These are phyloP conservation scores for Plecotus auritus DNA, from an alignment of 2,113 vertebrate genomes.

Conservation along the genomic window DNA sequence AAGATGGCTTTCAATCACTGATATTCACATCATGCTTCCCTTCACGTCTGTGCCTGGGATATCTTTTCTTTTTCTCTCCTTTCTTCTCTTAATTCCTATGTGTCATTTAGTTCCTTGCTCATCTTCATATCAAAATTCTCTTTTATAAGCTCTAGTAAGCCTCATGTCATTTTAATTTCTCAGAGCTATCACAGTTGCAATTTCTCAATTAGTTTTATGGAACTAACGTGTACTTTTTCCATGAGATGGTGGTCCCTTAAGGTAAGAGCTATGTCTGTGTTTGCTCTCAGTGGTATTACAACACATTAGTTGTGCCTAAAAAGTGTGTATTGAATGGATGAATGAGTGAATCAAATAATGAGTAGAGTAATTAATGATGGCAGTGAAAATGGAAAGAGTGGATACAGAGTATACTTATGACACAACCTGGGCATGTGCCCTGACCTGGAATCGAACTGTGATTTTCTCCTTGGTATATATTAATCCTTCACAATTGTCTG, in stretches of 20 bases:
- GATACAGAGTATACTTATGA: not conserved
- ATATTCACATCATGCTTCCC: not conserved
- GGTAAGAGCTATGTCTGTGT: not conserved
- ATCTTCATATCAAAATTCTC: not conserved
- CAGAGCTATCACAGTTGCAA: not conserved
- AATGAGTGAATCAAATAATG: not conserved
- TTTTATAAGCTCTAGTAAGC: not conserved
- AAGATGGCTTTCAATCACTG: not conserved
- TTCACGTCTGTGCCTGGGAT: not conserved
- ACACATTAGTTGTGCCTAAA: not conserved
- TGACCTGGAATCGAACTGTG: no score
- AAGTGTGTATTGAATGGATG: not conserved
- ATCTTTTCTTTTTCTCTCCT: not conserved
- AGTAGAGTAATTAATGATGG: not conserved
- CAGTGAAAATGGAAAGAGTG: not conserved
- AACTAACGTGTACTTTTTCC: not conserved
- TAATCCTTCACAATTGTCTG: not conserved
- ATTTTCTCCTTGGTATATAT: not conserved
- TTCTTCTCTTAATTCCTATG: not conserved
- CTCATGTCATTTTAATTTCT: not conserved
- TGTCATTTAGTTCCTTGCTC: not conserved
- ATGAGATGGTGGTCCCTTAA: not conserved
- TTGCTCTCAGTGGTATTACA: not conserved
- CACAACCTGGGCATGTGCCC: not conserved
- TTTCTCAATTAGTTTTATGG: not conserved